Base-by-base conservation (phyloP, 2,888 invertebrate species). In the Subacronicta megacephala region DNA sequence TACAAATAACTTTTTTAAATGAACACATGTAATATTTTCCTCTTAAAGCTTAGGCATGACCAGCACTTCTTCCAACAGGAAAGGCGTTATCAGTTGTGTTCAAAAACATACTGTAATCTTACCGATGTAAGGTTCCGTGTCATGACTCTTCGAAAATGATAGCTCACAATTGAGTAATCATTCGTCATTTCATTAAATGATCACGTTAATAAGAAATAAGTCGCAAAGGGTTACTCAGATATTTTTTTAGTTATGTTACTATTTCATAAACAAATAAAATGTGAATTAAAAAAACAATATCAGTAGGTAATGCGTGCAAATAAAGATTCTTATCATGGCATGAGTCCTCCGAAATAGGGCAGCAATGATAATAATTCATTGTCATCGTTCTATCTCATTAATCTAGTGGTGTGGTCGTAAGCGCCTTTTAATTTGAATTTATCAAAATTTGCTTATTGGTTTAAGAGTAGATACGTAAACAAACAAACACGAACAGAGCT, bases 111-210 rank as follows among this genome's bases (percentile, higher is more conserved):
- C 29, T 37, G 31, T 53, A 41, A 66, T 51, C 44, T 52, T 57
- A 31, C 13, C 16, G 16, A 43, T 58, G 13, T 37, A 35, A 31
- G 51, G 58, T 51, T 58, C 66, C 65, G 38, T 49, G 47, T 42
- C 57, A 65, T 58, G 47, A 66, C 51, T 37, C 33, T 47, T 71
- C 66, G 20, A 35, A 61, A 50, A 52, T 56, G 26, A 43, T 42
- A 42, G 1, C n/a, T n/a, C 68, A 60, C 60, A 44, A 49, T 46
- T 42, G 12, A 17, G 17, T 17, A 20, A 45, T 53, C 40, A 63
- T 53, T 52, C 47, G 36, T 50, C 49, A 63, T 41, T 36, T 35
- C 12, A 29, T 12, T 10, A 12, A n/a, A 3, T 26, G 50, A 62
- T 62, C 45, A 46, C 36, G 17, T 29, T 46, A 33, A 67, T 40